Base-by-base conservation (phyloP, 2,113 vertebrate species). In the Thalassarche chlororhynchos region DNA sequence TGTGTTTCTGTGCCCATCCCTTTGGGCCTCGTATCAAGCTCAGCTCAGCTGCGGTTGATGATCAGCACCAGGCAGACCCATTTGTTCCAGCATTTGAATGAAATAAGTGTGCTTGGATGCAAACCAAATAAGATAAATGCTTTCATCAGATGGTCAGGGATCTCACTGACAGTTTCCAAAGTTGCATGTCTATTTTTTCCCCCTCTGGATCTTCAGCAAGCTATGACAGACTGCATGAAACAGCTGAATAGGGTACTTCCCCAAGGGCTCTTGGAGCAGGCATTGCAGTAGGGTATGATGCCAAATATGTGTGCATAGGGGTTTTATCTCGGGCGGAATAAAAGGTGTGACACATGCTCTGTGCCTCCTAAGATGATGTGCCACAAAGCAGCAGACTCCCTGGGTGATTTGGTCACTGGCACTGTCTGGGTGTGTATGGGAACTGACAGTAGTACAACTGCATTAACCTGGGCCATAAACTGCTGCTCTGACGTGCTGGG, bases 21-120 rank as follows among this genome's bases (percentile, higher is more conserved):
- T 93, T 79, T 93, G 51, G 61, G 51, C 74, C 23, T 20, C 2
- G 3, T 79, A 61, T 69, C 61, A 80, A 77, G 60, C 34, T 87
- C 78, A 86, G 77, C 29, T 89, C 69, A 81, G 80, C 62, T 84
- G 60, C 0, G 0, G 36, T 24, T 95, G 71, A 83, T 2, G 12
- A 47, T 81, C 75, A 90, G 46, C 46, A 79, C 71, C 47, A 78
- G 51, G 38, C 72, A 86, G 52, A 81, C 60, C n/a, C n/a, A 74
- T 95, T 92, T 96, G n/a, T 95, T 85, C 77, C 62, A 79, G 32
- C 34, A n/a, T 86, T 93, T 95, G 47, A 89, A 58, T 84, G 49
- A 95, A 97, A 62, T 76, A 81, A 89, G 42, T 8, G 0, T 87
- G 31, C 38, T 94, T 88, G 89, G 46, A 83, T 84, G 52, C 64